Base-by-base conservation (phyloP, 2,113 vertebrate species). In the Hiodon tergisus region DNA sequence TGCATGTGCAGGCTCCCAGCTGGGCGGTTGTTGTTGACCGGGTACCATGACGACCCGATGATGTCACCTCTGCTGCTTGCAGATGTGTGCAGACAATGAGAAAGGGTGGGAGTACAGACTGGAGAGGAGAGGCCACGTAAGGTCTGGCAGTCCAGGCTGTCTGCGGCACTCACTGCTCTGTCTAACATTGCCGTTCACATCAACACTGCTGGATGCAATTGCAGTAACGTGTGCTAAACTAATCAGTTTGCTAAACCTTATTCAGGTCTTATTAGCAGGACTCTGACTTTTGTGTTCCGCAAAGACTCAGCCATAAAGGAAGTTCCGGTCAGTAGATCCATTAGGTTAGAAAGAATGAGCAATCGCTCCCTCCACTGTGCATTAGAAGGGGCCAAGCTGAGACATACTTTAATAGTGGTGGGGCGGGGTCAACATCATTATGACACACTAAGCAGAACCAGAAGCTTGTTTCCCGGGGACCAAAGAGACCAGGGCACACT, bases 41-140 rank as follows among this genome's bases (percentile, higher is more conserved):
- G 57, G 52, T 72, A 46, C 46, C 71, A 61, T 60, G 69, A 53
- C 31, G n/a, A 70, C 69, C 13, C 2, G 46, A 46, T 70, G 70
- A 72, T 72, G 54, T 72, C 70, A 72, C 46, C 70, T 48, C 57
- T 11, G 16, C 31, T 48, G 31, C 31, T 48, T 58, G 8, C 10
- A n/a, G 13, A 10, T 14, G 31, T 47, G 2, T 67, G 46, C 66
- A 67, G 66, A 5, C 46, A 48, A 46, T 67, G 62, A 17, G 14
- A 8, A 17, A 46, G 16, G 54, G 54, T 47, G 31, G 31, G 54
- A 9, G 70, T 57, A 4, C 46, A 11, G 54, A 47, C 54, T 71
- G 67, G 67, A 9, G 31, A 31, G 52, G n/a, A 53, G 50, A 51
- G n/a, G 67, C 67, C 14, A 11, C 46, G 69, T 71, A 71, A 71